Evolutionary conservation across 1,140 invertebrate species (phyloP).

Genomic region (Nasonia vitripennis): DNA sequence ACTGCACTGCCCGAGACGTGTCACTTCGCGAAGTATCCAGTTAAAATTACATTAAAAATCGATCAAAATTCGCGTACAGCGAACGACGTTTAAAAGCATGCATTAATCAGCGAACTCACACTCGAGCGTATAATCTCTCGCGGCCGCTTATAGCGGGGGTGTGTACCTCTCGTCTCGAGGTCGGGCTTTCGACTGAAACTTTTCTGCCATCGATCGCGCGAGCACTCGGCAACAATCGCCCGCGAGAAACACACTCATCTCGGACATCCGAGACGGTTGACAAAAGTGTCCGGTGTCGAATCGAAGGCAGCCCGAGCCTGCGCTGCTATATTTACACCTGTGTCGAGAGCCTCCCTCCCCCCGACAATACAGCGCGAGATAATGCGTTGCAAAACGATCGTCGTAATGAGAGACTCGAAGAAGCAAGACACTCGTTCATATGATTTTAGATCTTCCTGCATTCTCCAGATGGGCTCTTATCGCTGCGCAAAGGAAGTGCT

Average conservation of each 20-base stretch:
- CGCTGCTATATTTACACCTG: background rate
- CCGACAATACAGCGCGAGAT: background rate
- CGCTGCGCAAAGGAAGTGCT: too few species aligned
- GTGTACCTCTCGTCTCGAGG: background rate
- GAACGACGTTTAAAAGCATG: too few species aligned
- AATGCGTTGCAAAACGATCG: background rate
- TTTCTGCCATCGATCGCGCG: background rate
- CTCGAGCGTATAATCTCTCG: too few species aligned
- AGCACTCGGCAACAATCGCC: background rate
- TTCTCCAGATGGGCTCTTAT: background rate
- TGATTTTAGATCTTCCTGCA: background rate
- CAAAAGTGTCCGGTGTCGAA: conserved; percentile 17
- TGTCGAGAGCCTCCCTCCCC: too few species aligned
- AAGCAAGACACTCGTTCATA: background rate
- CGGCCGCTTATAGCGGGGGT: too few species aligned
- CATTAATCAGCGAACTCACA: too few species aligned
- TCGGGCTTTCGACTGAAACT: background rate
- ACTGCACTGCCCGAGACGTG: too few species aligned
- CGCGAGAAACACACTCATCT: background rate
- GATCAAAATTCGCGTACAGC: too few species aligned
- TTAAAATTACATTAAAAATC: too few species aligned
- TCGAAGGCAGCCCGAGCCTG: background rate
- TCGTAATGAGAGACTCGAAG: background rate
- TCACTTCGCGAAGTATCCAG: too few species aligned
- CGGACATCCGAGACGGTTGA: background rate